Evolutionary conservation across 2,888 invertebrate genomes (phyloP).

Genomic region (Phorcus lineatus): DNA sequence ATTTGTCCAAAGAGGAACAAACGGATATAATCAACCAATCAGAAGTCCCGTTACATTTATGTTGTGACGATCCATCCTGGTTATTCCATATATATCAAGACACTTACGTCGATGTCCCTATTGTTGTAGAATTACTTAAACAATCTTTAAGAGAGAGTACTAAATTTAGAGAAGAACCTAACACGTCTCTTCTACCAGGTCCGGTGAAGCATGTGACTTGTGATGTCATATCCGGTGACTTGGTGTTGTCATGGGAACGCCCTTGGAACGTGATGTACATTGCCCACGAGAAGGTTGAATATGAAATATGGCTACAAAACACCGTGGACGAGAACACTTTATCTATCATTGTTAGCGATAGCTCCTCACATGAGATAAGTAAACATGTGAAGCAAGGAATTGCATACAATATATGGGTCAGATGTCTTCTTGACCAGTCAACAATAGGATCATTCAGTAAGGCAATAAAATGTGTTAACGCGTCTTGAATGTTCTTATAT

Average conservation of each 20-base stretch:
- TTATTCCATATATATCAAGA: conserved; percentile 78
- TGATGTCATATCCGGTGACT: conserved; percentile 12
- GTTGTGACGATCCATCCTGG: conserved; percentile 77
- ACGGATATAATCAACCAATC: conserved; percentile 62
- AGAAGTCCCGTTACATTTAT: conserved; percentile 75
- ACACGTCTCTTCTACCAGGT: conserved; percentile 32
- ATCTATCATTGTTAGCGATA: not conserved
- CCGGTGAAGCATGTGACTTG: conserved; percentile 44
- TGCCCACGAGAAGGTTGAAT: conserved; percentile 42
- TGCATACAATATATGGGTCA: conserved; percentile 59
- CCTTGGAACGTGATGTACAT: conserved; percentile 63
- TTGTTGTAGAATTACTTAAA: conserved; percentile 51
- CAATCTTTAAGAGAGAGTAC: conserved; percentile 37
- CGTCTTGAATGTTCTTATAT: no score
- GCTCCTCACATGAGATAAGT: not conserved
- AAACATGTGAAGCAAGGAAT: conserved; percentile 34
- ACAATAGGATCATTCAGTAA: conserved; percentile 55
- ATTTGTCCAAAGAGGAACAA: conserved; percentile 70
- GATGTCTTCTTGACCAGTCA: conserved; percentile 46
- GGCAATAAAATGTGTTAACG: conserved; percentile 29
- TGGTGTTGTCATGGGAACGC: conserved; percentile 54
- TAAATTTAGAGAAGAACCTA: not conserved
- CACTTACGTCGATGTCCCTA: conserved; percentile 73
- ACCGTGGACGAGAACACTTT: conserved; percentile 28
- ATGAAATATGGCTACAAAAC: conserved; percentile 62